phyloP scores from a whole-genome alignment of 2,113 vertebrate species.

The Macquaria australasica region DNA sequence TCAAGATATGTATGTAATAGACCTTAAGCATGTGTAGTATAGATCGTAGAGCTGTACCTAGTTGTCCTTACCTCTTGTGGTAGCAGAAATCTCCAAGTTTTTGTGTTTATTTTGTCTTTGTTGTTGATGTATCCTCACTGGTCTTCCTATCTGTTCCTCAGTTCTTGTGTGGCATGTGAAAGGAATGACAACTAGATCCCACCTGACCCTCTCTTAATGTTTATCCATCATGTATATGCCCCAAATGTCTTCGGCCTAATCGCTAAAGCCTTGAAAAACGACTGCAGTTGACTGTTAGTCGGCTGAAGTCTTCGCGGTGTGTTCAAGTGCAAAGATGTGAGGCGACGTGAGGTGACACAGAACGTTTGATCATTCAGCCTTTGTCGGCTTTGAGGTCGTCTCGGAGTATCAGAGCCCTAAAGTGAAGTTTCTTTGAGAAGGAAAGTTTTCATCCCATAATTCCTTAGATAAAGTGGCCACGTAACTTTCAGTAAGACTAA shows the following conservation, averaged over 20 bases:
- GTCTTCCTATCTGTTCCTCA: constrained; percentile 20
- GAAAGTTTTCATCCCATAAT: constrained; percentile 11
- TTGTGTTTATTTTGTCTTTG: constrained; percentile 31
- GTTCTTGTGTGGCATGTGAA: constrained; percentile 45
- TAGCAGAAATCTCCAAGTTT: constrained; percentile 27
- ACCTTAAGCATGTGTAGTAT: constrained; percentile 37
- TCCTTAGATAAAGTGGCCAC: background rate
- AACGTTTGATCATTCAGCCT: constrained; percentile 29
- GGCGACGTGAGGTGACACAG: constrained; percentile 14
- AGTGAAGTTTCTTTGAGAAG: constrained; percentile 20
- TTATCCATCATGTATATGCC: constrained; percentile 26
- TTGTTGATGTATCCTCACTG: constrained; percentile 35
- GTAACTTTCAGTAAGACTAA: background rate
- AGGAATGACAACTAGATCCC: constrained; percentile 30
- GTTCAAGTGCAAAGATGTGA: constrained; percentile 42
- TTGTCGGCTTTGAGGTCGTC: constrained; percentile 20
- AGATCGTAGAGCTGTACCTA: constrained; percentile 1
- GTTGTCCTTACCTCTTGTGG: constrained; percentile 35
- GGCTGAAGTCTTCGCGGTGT: constrained; percentile 31
- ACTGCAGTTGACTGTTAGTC: constrained; percentile 1
- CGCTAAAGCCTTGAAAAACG: constrained; percentile 12
- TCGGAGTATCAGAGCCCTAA: background rate
- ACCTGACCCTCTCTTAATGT: constrained; percentile 40
- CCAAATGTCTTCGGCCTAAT: constrained; percentile 37
- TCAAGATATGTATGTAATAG: constrained; percentile 15